Evolutionary conservation across 2,888 invertebrate genomes (phyloP).

Genomic region (Gryllus longicercus): DNA sequence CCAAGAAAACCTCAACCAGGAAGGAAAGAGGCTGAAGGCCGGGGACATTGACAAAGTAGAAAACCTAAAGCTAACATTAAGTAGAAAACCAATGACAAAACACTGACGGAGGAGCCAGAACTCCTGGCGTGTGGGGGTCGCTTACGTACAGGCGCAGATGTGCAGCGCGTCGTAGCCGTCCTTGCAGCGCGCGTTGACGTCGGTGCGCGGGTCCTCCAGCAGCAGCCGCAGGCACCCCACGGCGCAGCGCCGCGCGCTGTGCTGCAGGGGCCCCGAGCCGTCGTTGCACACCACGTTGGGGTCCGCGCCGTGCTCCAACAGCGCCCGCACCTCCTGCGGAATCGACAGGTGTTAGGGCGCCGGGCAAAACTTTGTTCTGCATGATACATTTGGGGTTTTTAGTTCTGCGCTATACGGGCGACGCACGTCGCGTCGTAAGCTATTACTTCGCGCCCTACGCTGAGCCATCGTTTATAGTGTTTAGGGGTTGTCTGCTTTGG

Average conservation of each 20-base stretch:
- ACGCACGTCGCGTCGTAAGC: no score
- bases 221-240: not conserved
- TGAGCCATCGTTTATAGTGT: no score
- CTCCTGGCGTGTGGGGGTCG: not conserved
- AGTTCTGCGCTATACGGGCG: no score
- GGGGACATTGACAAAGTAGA: no score
- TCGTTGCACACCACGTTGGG: not conserved
- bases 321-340: not conserved
- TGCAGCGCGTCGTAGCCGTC: slow-evolving; percentile 1
- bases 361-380: no score
- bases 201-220: not conserved
- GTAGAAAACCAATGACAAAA: not conserved
- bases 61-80: no score
- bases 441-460: no score
- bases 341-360: not conserved
- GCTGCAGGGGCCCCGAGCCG: not conserved
- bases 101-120: not conserved
- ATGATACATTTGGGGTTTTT: no score
- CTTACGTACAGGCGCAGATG: not conserved
- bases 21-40: no score
- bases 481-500: no score
- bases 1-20: no score
- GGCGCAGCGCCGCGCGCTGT: not conserved
- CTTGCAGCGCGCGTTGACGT: not conserved
- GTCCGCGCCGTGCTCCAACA: not conserved